Evolutionary conservation across 2,113 vertebrate species (phyloP).

Genomic region (Heterochromis multidens): DNA sequence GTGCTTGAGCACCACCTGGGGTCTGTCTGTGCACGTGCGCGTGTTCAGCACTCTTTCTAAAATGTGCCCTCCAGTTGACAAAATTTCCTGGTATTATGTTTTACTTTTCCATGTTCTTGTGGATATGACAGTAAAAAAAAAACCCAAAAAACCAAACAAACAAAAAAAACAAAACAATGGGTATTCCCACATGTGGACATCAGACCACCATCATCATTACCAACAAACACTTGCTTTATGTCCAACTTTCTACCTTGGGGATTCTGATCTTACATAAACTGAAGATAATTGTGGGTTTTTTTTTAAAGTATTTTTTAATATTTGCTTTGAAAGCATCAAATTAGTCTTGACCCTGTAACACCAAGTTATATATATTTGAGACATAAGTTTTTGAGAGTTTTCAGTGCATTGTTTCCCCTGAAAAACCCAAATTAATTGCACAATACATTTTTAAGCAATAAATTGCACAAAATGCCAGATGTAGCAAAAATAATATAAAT

Average conservation of each 20-base stretch:
- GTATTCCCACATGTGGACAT: slow-evolving; percentile 64
- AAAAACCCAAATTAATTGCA: no score
- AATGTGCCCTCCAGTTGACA: slow-evolving; percentile 48
- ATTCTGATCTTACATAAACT: slow-evolving; percentile 44
- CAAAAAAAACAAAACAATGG: not conserved
- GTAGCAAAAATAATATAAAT: no score
- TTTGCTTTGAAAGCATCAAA: not conserved
- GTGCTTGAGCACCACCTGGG: not conserved
- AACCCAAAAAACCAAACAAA: not conserved
- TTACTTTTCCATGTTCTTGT: not conserved
- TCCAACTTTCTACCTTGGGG: slow-evolving; percentile 39
- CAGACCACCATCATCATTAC: slow-evolving; percentile 53
- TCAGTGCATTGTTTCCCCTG: no score
- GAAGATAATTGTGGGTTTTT: not conserved
- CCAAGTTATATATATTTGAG: no score
- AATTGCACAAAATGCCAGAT: no score
- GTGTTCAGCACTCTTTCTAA: not conserved
- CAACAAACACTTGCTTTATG: slow-evolving; percentile 37
- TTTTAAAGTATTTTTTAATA: no score
- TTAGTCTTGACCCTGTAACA: no score
- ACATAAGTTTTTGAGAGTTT: no score
- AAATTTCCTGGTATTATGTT: slow-evolving; percentile 43
- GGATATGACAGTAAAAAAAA: slow-evolving; percentile 31
- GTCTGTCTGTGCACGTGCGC: not conserved
- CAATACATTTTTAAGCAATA: no score